These are phyloP conservation scores for Solen grandis DNA, from an alignment of 1,140 invertebrate genomes.

Conservation along the genomic window DNA sequence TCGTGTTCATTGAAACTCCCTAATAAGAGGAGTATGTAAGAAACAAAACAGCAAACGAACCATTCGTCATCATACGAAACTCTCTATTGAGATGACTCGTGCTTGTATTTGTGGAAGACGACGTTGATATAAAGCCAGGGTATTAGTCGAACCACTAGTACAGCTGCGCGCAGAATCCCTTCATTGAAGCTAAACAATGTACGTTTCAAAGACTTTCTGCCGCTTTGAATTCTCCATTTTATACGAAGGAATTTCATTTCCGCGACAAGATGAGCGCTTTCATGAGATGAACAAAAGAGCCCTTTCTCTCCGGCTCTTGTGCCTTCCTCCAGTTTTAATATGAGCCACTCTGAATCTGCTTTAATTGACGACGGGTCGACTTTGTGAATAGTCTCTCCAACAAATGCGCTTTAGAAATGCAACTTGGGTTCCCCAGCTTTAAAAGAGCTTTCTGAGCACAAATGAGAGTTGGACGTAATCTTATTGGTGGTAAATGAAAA, in stretches of 20 bases:
- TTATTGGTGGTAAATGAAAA: constrained; percentile 53
- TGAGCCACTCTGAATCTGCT: constrained; percentile 37
- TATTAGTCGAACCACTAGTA: constrained; percentile 4
- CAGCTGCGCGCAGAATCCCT: background rate
- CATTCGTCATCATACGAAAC: too few relatives aligned
- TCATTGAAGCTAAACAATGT: constrained; percentile 37
- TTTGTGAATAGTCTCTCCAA: constrained; percentile 28
- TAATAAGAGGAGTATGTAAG: too few relatives aligned
- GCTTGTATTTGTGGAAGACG: background rate
- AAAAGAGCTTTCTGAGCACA: constrained; percentile 26
- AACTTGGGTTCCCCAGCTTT: constrained; percentile 14
- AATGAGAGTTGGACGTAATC: constrained; percentile 38
- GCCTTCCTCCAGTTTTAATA: constrained; percentile 42
- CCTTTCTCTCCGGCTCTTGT: constrained; percentile 43
- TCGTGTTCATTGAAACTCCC: too few relatives aligned
- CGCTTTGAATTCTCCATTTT: constrained; percentile 49
- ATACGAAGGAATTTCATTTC: constrained; percentile 58
- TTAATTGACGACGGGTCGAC: constrained; percentile 49
- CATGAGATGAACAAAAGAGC: constrained; percentile 26
- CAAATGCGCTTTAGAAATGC: constrained; percentile 44
- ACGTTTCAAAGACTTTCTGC: constrained; percentile 36
- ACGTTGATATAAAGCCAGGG: background rate
- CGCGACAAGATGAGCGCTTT: constrained; percentile 45
- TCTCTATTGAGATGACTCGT: too few relatives aligned
- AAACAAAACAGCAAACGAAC: too few relatives aligned